Percentiles rank a stretch among this genome's conserved stretches.
phyloP scores from a whole-genome alignment of 2,113 vertebrate genomes.

The Scomber scombrus region DNA sequence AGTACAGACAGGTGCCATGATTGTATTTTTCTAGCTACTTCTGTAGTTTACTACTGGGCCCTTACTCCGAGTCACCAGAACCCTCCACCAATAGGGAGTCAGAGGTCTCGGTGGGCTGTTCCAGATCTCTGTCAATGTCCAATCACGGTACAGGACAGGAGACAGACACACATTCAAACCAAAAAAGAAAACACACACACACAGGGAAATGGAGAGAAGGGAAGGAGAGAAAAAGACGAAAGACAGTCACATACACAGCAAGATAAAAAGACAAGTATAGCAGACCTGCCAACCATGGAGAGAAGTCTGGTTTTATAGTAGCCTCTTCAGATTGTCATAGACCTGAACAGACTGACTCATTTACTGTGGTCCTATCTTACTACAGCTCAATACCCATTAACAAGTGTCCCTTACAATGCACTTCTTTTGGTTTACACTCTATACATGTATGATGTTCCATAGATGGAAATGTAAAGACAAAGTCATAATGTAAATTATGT shows the following conservation, averaged over 20 bases:
- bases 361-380: too few relatives aligned
- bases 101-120: slow-evolving; percentile 91
- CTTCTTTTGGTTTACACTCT: too few relatives aligned
- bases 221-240: slow-evolving; percentile 78
- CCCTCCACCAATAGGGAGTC: slow-evolving; percentile 91
- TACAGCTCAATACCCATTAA: too few relatives aligned
- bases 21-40: slow-evolving; percentile 44
- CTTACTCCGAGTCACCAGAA: slow-evolving; percentile 93
- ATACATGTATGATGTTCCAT: too few relatives aligned
- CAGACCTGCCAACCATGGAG: slow-evolving; percentile 74
- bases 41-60: slow-evolving; percentile 78
- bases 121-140: slow-evolving; percentile 93
- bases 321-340: background rate
- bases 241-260: slow-evolving; percentile 85
- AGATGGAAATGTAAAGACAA: too few relatives aligned
- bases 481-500: background rate
- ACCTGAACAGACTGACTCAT: background rate
- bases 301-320: background rate
- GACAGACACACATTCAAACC: slow-evolving; percentile 56
- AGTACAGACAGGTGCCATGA: background rate
- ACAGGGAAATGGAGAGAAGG: slow-evolving; percentile 64
- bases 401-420: background rate
- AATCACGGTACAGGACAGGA: slow-evolving; percentile 87
- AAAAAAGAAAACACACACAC: slow-evolving; percentile 68
- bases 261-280: slow-evolving; percentile 77